phyloP scores from a whole-genome alignment of 1,140 invertebrate species.

The Drosophila fuyamai region DNA sequence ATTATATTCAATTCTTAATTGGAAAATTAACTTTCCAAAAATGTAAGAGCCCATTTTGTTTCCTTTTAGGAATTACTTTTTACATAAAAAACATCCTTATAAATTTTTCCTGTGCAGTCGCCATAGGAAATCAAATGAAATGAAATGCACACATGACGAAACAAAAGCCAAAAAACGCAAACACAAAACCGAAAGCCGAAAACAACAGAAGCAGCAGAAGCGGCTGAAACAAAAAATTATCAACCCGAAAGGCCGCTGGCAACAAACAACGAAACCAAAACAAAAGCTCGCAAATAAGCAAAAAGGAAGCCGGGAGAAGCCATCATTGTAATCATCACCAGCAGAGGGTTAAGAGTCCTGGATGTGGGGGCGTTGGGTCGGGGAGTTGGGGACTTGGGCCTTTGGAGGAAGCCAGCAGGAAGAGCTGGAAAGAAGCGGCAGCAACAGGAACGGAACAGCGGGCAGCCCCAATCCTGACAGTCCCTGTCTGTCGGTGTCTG shows the following conservation, averaged over 20 bases:
- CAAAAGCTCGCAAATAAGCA: conserved; percentile 76
- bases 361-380: not conserved
- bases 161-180: conserved; percentile 76
- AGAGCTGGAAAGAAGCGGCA: conserved; percentile 33
- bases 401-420: conserved; percentile 14
- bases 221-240: conserved; percentile 63
- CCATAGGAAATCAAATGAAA: conserved; percentile 84
- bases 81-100: too few relatives aligned
- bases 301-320: conserved; percentile 72
- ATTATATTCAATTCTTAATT: too few relatives aligned
- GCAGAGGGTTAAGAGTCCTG: conserved; percentile 50
- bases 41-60: too few relatives aligned
- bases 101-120: conserved; percentile 29
- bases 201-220: conserved; percentile 32
- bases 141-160: conserved; percentile 80
- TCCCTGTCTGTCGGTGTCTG: conserved; percentile 7
- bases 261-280: conserved; percentile 61
- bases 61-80: too few relatives aligned
- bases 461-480: conserved; percentile 60
- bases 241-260: conserved; percentile 72
- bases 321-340: conserved; percentile 83
- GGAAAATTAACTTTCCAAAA: too few relatives aligned
- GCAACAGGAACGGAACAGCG: conserved; percentile 48
- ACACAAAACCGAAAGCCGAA: conserved; percentile 38
- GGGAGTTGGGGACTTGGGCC: conserved; percentile 22